A percentile compares a stretch with the other conserved stretches of the same genome.
Evolutionary conservation across 2,888 invertebrate genomes (phyloP).

Genomic region (Phyllotreta cruciferae): DNA sequence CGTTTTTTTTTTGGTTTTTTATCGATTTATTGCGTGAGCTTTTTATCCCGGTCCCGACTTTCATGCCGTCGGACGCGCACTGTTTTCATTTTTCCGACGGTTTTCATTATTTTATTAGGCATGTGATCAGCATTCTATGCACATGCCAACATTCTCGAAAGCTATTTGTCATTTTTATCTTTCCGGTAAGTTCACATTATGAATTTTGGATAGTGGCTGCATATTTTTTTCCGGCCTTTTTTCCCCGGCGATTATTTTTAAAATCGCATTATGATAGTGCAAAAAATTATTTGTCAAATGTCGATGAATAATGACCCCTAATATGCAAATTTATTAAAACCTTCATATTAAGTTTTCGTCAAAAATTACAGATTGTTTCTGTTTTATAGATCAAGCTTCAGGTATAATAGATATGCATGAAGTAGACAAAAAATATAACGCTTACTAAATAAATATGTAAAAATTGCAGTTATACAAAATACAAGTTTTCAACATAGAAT

Average conservation of each 20-base stretch:
- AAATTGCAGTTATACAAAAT: too few species aligned
- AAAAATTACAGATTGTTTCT: too few species aligned
- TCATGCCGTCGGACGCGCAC: conserved; percentile 38
- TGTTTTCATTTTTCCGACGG: conserved; percentile 40
- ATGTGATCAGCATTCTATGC: conserved; percentile 39
- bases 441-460: too few species aligned
- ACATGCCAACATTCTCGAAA: conserved; percentile 37
- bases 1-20: conserved; percentile 31
- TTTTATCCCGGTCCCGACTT: conserved; percentile 36
- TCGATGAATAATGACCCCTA: too few species aligned
- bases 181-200: conserved; percentile 35
- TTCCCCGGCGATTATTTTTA: conserved; percentile 18
- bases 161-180: conserved; percentile 43
- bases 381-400: too few species aligned
- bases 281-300: too few species aligned
- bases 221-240: conserved; percentile 19
- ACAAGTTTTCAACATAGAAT: conserved; percentile 21
- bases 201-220: conserved; percentile 29
- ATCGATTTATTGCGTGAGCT: conserved; percentile 38
- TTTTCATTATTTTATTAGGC: conserved; percentile 39
- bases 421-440: too few species aligned
- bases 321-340: too few species aligned
- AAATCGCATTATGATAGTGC: not conserved
- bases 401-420: too few species aligned
- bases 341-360: too few species aligned